Base-by-base conservation (phyloP, 2,888 invertebrate genomes). In the Lepetodrilus schrolli region DNA sequence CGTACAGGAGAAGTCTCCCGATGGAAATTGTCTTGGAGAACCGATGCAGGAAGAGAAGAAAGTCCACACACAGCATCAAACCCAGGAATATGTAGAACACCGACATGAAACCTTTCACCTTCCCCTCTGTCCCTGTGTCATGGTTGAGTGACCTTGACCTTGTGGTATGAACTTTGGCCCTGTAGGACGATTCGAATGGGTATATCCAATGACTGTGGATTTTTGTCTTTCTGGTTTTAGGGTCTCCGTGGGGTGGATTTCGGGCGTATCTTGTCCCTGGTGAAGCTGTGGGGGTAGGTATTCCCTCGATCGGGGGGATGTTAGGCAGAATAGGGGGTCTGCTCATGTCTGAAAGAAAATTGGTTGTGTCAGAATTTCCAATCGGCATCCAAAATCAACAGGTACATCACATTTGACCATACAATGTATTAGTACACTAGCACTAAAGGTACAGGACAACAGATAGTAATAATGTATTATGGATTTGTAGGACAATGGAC, bases 31-130 rank as follows among this genome's bases (percentile, higher is more conserved):
- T 85, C 72, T 87, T 86, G n/a, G 87, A 82, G 82, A 89, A 86
- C 13, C 89, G 81, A 72, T 89, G 89, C 13, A 87, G 70, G 70
- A 90, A 82, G 84, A 88, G 86, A n/a, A 88, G 71, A 1, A 86
- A 36, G 77, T 90, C 90, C 20, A 89, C 84, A 21, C 83, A 74
- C 0, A 86, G 77, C 80, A 89, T 83, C 38, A 82, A 76, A 34
- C 77, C 83, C 30, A 89, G 75, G 51, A 87, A 83, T 0, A 81
- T 48, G 37, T 73, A 75, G 66, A 65, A 70, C 34, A 51, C 20
- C 5, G 47, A 37, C 36, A 26, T 49, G 21, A 30, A 43, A 34
- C 36, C 43, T 1, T 23, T 36, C n/a, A n/a, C 13, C 38, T 36
- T 36, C 20, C 21, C 7, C 7, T n/a, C 49, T 13, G 21, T 23